phyloP scores from a whole-genome alignment of 23 tunicate species.

The Ascidia mentula region DNA sequence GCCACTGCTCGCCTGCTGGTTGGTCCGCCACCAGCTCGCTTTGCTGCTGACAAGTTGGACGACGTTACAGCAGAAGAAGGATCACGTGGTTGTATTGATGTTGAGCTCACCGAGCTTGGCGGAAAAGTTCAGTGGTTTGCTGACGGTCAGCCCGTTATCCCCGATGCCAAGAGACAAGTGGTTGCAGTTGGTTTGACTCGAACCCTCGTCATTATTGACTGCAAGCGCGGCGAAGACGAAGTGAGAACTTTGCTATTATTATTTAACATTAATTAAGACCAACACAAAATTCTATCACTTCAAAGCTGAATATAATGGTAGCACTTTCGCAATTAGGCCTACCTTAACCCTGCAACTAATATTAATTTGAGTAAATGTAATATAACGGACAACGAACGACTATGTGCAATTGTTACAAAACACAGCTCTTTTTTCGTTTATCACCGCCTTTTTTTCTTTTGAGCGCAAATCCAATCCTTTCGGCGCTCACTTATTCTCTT shows the following conservation, averaged over 20 bases:
- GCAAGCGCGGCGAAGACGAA: conserved; percentile 66
- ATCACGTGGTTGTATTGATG: conserved; percentile 46
- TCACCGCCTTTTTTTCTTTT: not conserved
- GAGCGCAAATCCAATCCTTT: too few species aligned
- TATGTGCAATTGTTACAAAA: too few species aligned
- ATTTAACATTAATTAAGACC: too few species aligned
- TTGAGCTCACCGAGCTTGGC: conserved; percentile 59
- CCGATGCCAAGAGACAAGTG: conserved; percentile 35
- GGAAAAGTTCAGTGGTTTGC: conserved; percentile 74
- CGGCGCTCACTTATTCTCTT: not conserved
- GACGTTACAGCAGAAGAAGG: conserved; percentile 68
- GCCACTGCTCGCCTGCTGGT: conserved; percentile 46
- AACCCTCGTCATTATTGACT: conserved; percentile 57
- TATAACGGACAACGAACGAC: too few species aligned
- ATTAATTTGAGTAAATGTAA: too few species aligned
- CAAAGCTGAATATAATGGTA: too few species aligned
- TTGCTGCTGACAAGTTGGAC: conserved; percentile 21
- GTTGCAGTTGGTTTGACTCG: conserved; percentile 51
- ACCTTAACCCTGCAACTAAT: too few species aligned
- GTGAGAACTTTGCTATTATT: too few species aligned
- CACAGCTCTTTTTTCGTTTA: too few species aligned
- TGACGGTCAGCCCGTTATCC: conserved; percentile 53
- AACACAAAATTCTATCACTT: too few species aligned
- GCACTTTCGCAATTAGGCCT: too few species aligned
- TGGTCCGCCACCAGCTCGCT: conserved; percentile 37